Evolutionary conservation across 2,888 invertebrate genomes (phyloP).

Genomic region (Branchellion lobata): DNA sequence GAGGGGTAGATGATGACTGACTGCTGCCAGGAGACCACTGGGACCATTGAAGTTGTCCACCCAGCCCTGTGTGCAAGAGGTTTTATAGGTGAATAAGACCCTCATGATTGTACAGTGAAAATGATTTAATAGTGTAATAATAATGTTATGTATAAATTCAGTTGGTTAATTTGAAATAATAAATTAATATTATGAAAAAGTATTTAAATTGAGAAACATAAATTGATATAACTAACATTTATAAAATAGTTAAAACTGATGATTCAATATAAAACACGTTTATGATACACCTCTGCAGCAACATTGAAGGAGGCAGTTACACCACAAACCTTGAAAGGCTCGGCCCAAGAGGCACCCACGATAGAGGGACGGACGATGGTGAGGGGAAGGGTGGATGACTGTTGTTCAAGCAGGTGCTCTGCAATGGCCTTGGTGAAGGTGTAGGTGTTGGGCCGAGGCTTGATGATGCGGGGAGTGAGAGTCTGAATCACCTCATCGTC

Average conservation of each 20-base stretch:
- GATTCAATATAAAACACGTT: no score
- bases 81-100: neutral
- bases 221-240: no score
- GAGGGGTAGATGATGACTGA: constrained; percentile 47
- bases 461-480: constrained; percentile 63
- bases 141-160: no score
- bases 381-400: constrained; percentile 72
- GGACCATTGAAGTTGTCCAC: constrained; percentile 91
- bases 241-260: no score
- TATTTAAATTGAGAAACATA: no score
- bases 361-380: constrained; percentile 83
- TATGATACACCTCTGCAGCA: no score
- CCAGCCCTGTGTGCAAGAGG: constrained; percentile 71
- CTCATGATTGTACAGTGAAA: neutral
- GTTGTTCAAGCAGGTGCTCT: constrained; percentile 76
- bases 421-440: constrained; percentile 82
- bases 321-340: constrained; percentile 58
- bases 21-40: constrained; percentile 68
- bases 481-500: constrained; percentile 60
- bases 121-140: neutral
- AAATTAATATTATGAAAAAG: no score
- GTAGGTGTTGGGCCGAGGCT: constrained; percentile 82
- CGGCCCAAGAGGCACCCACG: constrained; percentile 72
- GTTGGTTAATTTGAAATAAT: no score
- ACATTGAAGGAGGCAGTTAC: no score